Conservation (phyloP, 2,113 vertebrate species). For the Sphyrna mokarran region DNA sequence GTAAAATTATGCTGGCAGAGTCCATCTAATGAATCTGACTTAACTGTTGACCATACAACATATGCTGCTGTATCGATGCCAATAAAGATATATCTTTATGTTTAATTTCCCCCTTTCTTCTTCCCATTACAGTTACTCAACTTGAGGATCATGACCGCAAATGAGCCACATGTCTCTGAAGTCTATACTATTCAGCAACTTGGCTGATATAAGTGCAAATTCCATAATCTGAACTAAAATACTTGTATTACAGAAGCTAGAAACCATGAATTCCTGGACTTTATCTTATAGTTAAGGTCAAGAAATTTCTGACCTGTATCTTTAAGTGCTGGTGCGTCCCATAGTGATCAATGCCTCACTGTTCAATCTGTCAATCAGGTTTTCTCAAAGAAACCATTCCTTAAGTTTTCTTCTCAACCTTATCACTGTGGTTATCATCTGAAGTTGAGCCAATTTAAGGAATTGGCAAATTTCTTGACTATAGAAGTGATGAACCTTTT, state of each 20-base stretch:
- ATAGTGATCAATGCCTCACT: background rate
- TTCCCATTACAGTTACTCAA: background rate
- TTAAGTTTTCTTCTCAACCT: background rate
- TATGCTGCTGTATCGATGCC: background rate
- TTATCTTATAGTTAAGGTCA: background rate
- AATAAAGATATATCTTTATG: slow-evolving; percentile 15
- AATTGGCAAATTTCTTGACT: background rate
- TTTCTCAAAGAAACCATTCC: background rate
- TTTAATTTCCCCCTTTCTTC: background rate
- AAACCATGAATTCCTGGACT: too few relatives aligned
- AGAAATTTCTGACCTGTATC: background rate
- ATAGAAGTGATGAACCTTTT: background rate
- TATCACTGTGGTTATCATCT: background rate
- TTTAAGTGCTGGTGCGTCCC: background rate
- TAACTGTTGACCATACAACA: background rate
- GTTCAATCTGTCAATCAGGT: background rate
- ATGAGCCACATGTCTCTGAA: background rate
- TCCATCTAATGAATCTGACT: background rate
- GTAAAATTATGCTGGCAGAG: background rate
- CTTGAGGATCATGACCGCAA: background rate
- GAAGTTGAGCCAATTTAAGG: background rate
- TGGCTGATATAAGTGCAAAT: background rate
- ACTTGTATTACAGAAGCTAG: background rate
- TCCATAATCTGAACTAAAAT: background rate
- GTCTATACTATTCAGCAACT: background rate